Evolutionary conservation across 2,888 invertebrate species (phyloP).

Genomic region (Psylliodes chrysocephalus): DNA sequence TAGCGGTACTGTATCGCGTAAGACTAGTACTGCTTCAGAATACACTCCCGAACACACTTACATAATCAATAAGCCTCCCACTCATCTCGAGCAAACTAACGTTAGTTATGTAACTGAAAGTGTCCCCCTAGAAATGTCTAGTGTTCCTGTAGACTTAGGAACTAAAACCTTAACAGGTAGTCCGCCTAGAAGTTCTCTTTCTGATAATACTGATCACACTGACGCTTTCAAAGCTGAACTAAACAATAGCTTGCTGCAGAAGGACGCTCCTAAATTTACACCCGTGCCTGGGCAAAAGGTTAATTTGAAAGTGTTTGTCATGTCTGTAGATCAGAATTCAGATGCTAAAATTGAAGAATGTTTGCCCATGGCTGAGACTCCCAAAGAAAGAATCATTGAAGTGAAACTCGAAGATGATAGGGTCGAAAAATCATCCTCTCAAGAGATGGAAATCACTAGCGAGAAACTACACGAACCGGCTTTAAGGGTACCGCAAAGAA

Average conservation of each 20-base stretch:
- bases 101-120: constrained; percentile 54
- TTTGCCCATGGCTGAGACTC: constrained; percentile 10
- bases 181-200: constrained; percentile 18
- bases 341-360: constrained; percentile 22
- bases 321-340: constrained; percentile 47
- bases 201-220: constrained; percentile 42
- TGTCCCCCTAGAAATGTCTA: constrained; percentile 45
- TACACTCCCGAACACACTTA: constrained; percentile 69
- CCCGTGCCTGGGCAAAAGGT: constrained; percentile 58
- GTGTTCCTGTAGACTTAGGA: constrained; percentile 17
- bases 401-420: constrained; percentile 39
- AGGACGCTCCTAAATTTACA: constrained; percentile 48
- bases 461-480: constrained; percentile 42
- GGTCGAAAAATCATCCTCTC: constrained; percentile 44
- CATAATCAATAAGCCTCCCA: constrained; percentile 50
- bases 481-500: constrained; percentile 68
- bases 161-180: constrained; percentile 16
- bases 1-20: constrained; percentile 66
- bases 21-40: constrained; percentile 70
- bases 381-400: constrained; percentile 39
- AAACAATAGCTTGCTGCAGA: constrained; percentile 54
- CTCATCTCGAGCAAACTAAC: constrained; percentile 47
- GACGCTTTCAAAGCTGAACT: constrained; percentile 55
- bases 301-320: constrained; percentile 58
- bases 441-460: constrained; percentile 33